Evolutionary conservation across 2,797 vertebrate genomes (phyloP), one percentile per base, ranked within the genome.

Genomic region (Lepus oiostolus): DNA sequence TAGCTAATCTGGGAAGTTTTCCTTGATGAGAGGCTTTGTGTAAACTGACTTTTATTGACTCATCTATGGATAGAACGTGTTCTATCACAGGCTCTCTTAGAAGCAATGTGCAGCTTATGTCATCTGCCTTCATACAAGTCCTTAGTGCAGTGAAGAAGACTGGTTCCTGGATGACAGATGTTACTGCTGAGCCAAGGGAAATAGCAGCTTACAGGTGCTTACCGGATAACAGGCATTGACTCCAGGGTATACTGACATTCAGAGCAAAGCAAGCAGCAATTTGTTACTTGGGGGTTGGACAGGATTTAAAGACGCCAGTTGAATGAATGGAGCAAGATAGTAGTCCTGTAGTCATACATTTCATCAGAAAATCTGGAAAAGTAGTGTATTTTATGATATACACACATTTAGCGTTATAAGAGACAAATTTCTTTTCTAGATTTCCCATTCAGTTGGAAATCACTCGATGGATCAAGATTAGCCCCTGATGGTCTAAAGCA

Each of bases 191-290:
- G 86, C 62, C n/a, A 32, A 47, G 32, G 28, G 22, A 88, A 94
- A 85, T 38, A 13, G 24, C 47, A 88, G 54, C 83, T 62, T 83
- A 42, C 54, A 85, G 65, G 47, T 67, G 24, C 74, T 93, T 89
- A 95, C 88, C 50, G 76, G 70, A 90, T 85, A 93, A 68, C 38
- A 88, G 72, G 9, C 28, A 77, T 96, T 92, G 80, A 47, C 90
- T 96, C 70, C n/a, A 89, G 38, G 52, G 52, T 30, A 87, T 63
- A 72, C 24, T 68, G 79, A 86, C 50, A 65, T 35, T 63, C 62
- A 86, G 75, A 65, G 32, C 12, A 84, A 76, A 89, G 72, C 28
- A 75, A 95, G 62, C 54, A 90, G 42, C 32, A 47, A n/a, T 96
- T 92, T 82, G 47, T 89, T 93, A 58, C 83, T 65, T 52, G 35